Evolutionary conservation across 2,888 invertebrate species (phyloP), one percentile per base, ranked within the genome.

Genomic region (Eupithecia subumbrata): DNA sequence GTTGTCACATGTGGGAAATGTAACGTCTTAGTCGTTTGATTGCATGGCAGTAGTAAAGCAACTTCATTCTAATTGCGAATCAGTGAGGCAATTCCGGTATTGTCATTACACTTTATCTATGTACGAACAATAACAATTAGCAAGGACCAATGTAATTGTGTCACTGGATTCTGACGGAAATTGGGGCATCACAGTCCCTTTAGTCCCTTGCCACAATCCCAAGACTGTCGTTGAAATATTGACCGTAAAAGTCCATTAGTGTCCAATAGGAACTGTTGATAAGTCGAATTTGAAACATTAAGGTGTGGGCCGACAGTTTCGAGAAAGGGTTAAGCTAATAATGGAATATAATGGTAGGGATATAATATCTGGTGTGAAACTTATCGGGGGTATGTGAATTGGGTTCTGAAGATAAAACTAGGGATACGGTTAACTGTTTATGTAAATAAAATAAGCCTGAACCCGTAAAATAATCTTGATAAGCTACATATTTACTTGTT

Each of bases 161-260:
- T 71, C 77, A 73, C 60, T 67, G 67, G 73, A 75, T 71, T 73
- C 63, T 75, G 64, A 73, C 70, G 74, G 64, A 74, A 77, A 77
- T 73, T 77, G 73, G 73, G 75, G 56, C 77, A 69, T 63, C 73
- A 76, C 66, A 69, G 68, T 72, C 76, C 78, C 74, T 78, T 78
- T 73, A 78, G 77, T 67, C 71, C 76, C 76, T 73, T 74, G 71
- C 78, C 78, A 74, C 77, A 78, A 75, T 84, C 84, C 84, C 85
- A 84, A 83, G 83, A 84, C 83, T 82, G 80, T 81, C 85, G 82
- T 89, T 93, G 89, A 93, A 91, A 91, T 94, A 94, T 92, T 91
- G 90, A 91, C 91, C 91, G 88, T 88, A 86, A 89, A 91, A 89
- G 88, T 85, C 90, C 90, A 93, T 93, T 93, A 93, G 86, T 87